Evolutionary conservation across 2,113 vertebrate genomes (phyloP), one percentile per base, ranked within the genome.

Genomic region (Hypocryptadius cinnamomeus): DNA sequence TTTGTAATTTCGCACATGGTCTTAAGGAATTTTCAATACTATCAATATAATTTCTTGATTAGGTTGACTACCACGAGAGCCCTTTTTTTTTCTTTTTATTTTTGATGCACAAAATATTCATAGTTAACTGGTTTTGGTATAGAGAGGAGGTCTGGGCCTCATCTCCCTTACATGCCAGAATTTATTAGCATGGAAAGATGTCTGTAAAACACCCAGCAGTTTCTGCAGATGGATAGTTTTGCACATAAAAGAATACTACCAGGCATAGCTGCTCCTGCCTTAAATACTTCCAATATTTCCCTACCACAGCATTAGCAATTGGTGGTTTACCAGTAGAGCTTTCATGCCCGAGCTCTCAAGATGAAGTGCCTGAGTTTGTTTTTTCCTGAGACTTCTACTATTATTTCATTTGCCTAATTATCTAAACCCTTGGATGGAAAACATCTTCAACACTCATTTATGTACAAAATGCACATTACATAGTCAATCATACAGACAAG

Each of bases 291-390:
- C 35, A 61, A 0, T 57, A 40, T 44, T 86, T 93, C 65, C 71
- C 44, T 61, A 81, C 70, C 42, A 45, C 24, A 89, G 33, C 27
- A 84, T 81, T 70, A 87, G 42, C 17, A 90, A 79, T 60, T 89
- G 89, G 48, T 91, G 31, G 40, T 51, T 93, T 85, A 92, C 47
- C 21, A 70, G n/a, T 48, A 87, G 33, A 63, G 59, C 45, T 85
- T 91, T 86, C 8, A 24, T 72, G 63, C 9, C 35, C 45, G 79
- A 31, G 33, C 31, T 71, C 66, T 59, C 33, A 80, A 65, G 18
- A 35, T 22, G 31, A 78, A 15, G 30, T 48, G 9, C 4, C 23
- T 13, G 35, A 40, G 54, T 47, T 88, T 73, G n/a, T 54, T 66
- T 90, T 77, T 79, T 78, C 35, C 31, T 59, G 88, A 92, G 69